Evolutionary conservation across 2,797 vertebrate genomes (phyloP).

Genomic region (Sebastes kiyomatsui): DNA sequence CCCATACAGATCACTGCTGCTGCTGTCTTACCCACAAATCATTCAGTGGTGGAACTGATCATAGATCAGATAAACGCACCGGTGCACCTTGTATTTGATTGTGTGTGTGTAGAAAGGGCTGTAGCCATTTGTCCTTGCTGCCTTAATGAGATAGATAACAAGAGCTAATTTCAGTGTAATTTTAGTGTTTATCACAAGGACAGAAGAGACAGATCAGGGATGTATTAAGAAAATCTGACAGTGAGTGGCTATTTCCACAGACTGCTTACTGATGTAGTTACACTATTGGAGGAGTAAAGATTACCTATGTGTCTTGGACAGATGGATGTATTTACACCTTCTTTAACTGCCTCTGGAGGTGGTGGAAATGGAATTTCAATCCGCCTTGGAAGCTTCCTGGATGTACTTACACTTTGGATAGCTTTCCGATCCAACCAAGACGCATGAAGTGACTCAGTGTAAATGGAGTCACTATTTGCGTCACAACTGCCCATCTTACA

Average conservation of each 20-base stretch:
- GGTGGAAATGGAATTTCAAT: neutral
- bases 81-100: neutral
- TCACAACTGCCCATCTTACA: neutral
- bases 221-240: neutral
- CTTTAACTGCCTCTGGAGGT: neutral
- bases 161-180: neutral
- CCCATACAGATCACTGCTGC: neutral
- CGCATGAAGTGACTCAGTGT: neutral
- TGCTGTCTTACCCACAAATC: neutral
- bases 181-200: neutral
- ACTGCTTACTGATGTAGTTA: neutral
- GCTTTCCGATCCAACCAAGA: neutral
- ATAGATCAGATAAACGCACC: neutral
- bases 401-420: neutral
- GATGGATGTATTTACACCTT: neutral
- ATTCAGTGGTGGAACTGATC: neutral
- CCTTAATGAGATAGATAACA: neutral
- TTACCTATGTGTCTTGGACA: neutral
- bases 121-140: neutral
- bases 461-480: neutral
- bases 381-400: neutral
- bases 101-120: neutral
- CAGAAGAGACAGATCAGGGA: neutral
- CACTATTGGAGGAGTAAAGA: neutral
- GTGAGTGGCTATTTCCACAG: neutral